Evolutionary conservation across 1,140 invertebrate species (phyloP), one percentile per base, ranked within the genome.

Genomic region (Lordiphosa stackelbergi): DNA sequence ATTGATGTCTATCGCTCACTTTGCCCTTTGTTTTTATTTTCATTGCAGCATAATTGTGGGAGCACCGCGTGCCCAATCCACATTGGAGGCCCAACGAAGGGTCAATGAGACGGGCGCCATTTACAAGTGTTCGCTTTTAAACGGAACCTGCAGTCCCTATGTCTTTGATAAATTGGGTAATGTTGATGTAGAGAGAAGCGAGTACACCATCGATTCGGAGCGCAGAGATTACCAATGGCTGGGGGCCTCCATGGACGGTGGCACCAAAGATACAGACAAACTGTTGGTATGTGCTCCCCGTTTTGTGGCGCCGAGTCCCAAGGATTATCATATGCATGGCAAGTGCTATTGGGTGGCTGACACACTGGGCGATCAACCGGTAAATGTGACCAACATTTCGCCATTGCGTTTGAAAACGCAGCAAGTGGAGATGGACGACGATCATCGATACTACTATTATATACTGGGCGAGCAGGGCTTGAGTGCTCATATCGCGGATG

Each of bases 401-500:
- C 87, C 87, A 9, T 48, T 88, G 12, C 71, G 77, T 0, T 53
- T 81, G 0, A 75, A 69, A 10, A 0, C 24, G 2, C 61, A 68
- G 0, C 84, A 87, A 36, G 70, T 81, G 24, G 48, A 40, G n/a
- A 16, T 46, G 35, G 62, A 58, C 1, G 46, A 62, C 0, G 38
- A 38, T 10, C 16, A 51, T 1, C 35, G 58, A 1, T 72, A 49
- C 43, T 90, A 89, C 47, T 89, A 84, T 60, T 91, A 91, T 64
- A 90, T 90, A 10, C 88, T 90, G 37, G 90, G 88, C 0, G 88
- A 91, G 73, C 85, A 88, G 5, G 90, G 90, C 0, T 79, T 91
- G 35, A 90, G 90, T 12, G 73, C 88, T n/a, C 90, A 90, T 59
- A 83, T 90, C 0, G 87, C 88, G 0, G 86, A 88, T n/a, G 84